Base-by-base conservation (phyloP, 1,140 invertebrate species). In the Zaprionus vittiger region DNA sequence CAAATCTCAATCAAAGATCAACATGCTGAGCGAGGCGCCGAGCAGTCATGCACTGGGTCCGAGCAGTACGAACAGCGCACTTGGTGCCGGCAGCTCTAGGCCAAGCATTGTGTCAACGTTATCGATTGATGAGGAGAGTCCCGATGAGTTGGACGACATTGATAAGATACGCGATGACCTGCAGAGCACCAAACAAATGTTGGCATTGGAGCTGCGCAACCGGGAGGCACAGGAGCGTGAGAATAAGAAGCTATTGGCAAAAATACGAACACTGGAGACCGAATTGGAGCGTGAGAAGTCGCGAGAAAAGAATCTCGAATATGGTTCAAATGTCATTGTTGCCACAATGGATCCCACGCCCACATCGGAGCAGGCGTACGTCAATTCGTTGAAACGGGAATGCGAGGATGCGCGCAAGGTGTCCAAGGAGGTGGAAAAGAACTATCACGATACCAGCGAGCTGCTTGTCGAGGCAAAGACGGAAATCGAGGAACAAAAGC, bases 131-230 rank as follows among this genome's bases (percentile, higher is more conserved):
- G 91, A 92, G 73, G 95, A 95, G 57, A 95, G 96, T 81, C 95
- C 95, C 22, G 96, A 97, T 85, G 97, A 97, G 79, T 95, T 97
- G 94, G 97, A 98, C 75, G 97, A 98, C 79, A 98, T 98, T 79
- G 97, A 98, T 83, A 97, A 96, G 91, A 95, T 97, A n/a, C 94
- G 97, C 70, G 97, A 98, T 82, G 97, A 98, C 92, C 94, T 98
- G 41, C 97, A 98, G 91, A 97, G 97, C 66, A 97, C 97, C 2
- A 98, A 98, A 93, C 97, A 98, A 93, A 96, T 98, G 94, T 93
- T 98, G 71, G 97, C 97, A 2, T 93, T 97, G 52, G 97, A 98
- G 93, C 93, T 98, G 73, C 94, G 97, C 89, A 97, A 97, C 83
- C 97, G 97, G 91, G 96, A 97, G 91, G 96, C 96, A 1, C 94